Base-by-base conservation (phyloP, 2,113 vertebrate species). In the Takifugu flavidus region DNA sequence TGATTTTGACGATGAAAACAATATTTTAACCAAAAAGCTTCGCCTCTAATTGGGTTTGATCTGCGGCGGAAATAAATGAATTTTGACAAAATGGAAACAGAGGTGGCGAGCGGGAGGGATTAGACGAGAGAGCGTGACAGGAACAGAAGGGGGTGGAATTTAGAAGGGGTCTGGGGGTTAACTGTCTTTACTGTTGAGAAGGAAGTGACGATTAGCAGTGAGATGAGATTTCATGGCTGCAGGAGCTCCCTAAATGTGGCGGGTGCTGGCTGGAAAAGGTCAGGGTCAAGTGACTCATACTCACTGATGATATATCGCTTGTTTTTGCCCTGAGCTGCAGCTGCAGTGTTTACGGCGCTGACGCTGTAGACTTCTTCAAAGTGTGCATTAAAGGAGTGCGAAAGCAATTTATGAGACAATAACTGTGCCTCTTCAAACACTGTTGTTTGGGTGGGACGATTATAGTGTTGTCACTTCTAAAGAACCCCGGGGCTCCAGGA, bases 1-100 rank as follows among this genome's bases (percentile, higher is more conserved):
- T 66, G 75, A 82, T 86, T 86, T 84, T 77, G 77, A 83, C 78
- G 76, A 84, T 82, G 82, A 84, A 75, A 82, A 82, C 80, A 82
- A 82, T 84, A 78, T 78, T 86, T 82, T 72, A 69, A 82, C 74
- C 82, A 76, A 65, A 20, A 64, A 78, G 80, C 77, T 58, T 72
- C 71, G 65, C 67, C 69, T 81, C 74, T 86, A 87, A 87, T 87
- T 87, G 77, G 75, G 74, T 65, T 39, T 80, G 83, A 84, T 83
- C 67, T 79, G 82, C 12, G 12, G 51, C 67, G 73, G 61, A 79
- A 87, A 85, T 78, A 75, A 83, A 88, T 82, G 43, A 79, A 81
- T 85, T 82, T 82, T 84, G 75, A 88, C 82, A 73, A 86, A 87
- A 82, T 77, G 75, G 65, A 66, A 79, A 85, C 34, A 67, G 67